A percentile compares a stretch with the other conserved stretches of the same genome.
phyloP scores from a whole-genome alignment of 2,113 vertebrate species.

The Laticauda laticaudata region DNA sequence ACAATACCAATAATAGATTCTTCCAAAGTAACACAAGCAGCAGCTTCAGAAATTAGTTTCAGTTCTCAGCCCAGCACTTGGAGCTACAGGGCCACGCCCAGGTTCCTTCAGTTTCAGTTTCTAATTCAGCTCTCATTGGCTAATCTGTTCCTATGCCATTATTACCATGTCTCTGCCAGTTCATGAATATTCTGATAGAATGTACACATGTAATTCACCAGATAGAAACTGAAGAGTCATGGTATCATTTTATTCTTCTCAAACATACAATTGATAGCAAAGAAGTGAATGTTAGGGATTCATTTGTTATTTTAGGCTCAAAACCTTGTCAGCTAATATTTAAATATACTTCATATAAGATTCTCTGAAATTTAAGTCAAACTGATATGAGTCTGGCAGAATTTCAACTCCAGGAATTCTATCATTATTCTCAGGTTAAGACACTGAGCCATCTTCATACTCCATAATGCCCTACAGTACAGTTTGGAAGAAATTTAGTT shows the following conservation, averaged over 20 bases:
- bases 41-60: too few relatives aligned
- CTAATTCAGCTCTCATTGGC: too few relatives aligned
- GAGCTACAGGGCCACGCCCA: too few relatives aligned
- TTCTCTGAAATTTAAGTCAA: background rate
- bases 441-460: background rate
- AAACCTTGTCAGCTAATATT: background rate
- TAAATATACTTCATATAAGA: background rate
- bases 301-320: background rate
- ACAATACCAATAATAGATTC: too few relatives aligned
- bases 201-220: background rate
- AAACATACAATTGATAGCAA: background rate
- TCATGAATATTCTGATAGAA: background rate
- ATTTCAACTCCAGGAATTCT: background rate
- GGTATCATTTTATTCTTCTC: background rate
- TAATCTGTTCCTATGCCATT: too few relatives aligned
- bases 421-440: background rate
- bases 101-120: too few relatives aligned
- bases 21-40: too few relatives aligned
- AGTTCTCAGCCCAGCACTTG: too few relatives aligned
- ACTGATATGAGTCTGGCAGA: background rate
- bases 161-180: too few relatives aligned
- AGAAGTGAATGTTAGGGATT: background rate
- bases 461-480: background rate
- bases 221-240: background rate
- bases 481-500: conserved; percentile 3